Conservation (phyloP, 2,113 vertebrate species). For the Burhinus bistriatus region DNA sequence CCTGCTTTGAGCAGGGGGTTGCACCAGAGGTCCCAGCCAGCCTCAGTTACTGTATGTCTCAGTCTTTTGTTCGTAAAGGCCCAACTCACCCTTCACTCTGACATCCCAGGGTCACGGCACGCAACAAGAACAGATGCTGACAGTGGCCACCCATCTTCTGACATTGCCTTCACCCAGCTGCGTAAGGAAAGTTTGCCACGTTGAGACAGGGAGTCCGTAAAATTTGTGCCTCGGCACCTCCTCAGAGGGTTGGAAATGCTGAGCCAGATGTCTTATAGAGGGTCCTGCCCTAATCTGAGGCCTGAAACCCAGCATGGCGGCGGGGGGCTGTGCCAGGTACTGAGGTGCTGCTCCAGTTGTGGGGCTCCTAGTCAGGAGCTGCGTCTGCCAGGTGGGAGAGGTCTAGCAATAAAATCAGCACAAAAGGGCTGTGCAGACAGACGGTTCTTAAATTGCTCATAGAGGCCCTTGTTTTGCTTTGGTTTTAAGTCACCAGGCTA, state of each 20-base stretch:
- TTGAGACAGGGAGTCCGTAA: neutral
- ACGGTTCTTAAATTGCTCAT: neutral
- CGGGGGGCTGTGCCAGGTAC: neutral
- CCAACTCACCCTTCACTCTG: neutral
- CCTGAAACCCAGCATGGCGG: rapidly evolving
- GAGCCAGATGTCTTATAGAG: neutral
- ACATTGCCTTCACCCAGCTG: neutral
- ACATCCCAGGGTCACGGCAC: neutral
- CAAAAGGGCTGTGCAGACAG: neutral
- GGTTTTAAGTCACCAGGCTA: neutral
- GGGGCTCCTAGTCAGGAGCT: neutral
- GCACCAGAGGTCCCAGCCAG: neutral
- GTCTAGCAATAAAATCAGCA: neutral
- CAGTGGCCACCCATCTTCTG: neutral
- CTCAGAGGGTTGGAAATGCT: neutral
- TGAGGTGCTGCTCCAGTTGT: neutral
- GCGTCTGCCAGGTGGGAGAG: neutral
- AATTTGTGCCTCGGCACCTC: neutral
- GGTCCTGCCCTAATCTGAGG: neutral
- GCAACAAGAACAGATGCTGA: neutral
- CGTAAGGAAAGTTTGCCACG: rapidly evolving
- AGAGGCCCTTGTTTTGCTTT: neutral
- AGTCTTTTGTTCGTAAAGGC: neutral
- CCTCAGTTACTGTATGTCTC: neutral
- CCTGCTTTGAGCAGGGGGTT: neutral